Evolutionary conservation across 2,888 invertebrate species (phyloP).

Genomic region (Erebia ligea): DNA sequence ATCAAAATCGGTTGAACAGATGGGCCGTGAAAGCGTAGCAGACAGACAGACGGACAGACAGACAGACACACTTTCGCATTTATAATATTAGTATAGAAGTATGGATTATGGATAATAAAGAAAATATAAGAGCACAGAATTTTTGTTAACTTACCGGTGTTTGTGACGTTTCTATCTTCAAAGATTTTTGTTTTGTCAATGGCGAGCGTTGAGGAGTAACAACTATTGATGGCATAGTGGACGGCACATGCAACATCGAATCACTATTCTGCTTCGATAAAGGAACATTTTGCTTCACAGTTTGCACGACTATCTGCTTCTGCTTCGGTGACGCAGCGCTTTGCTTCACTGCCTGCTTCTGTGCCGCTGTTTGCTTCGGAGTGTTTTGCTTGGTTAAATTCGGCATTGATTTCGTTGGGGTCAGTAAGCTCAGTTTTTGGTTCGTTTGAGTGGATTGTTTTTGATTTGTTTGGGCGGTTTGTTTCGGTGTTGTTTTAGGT

Average conservation of each 20-base stretch:
- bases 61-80: too few species aligned
- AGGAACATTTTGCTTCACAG: slow-evolving; percentile 42
- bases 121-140: background rate
- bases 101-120: background rate
- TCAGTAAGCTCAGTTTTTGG: slow-evolving; percentile 35
- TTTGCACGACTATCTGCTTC: slow-evolving; percentile 37
- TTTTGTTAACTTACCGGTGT: slow-evolving; percentile 47
- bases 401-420: slow-evolving; percentile 38
- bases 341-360: slow-evolving; percentile 42
- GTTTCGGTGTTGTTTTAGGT: slow-evolving; percentile 41
- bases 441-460: slow-evolving; percentile 31
- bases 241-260: slow-evolving; percentile 45
- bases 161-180: slow-evolving; percentile 59
- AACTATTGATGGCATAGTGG: slow-evolving; percentile 58
- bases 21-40: too few species aligned
- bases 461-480: slow-evolving; percentile 25
- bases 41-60: too few species aligned
- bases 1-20: too few species aligned
- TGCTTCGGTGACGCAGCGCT: slow-evolving; percentile 47
- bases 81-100: too few species aligned
- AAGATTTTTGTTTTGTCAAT: slow-evolving; percentile 64
- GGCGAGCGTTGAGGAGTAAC: slow-evolving; percentile 64
- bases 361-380: slow-evolving; percentile 39
- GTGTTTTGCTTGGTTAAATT: slow-evolving; percentile 35
- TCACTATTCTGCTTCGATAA: slow-evolving; percentile 41